Conservation (phyloP, 2,113 vertebrate species). For the Steatornis caripensis region DNA sequence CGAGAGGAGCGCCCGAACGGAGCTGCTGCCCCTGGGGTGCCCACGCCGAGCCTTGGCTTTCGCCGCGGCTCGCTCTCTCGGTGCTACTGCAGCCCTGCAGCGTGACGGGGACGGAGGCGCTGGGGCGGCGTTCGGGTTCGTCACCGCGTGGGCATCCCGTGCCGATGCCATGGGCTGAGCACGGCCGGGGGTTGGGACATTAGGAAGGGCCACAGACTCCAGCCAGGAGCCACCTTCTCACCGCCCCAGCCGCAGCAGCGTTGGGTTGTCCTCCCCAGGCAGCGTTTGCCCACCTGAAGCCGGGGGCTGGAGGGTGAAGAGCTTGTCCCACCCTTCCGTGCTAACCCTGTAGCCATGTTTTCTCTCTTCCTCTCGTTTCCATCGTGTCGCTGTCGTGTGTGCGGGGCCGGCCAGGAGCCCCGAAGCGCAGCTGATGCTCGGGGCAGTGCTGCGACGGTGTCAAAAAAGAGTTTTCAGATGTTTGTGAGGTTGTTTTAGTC, state of each 20-base stretch:
- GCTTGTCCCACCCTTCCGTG: not conserved
- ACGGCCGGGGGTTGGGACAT: accelerated
- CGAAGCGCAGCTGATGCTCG: accelerated
- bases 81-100: accelerated
- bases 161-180: not conserved
- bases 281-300: too few relatives aligned
- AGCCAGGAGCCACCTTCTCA: not conserved
- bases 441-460: accelerated
- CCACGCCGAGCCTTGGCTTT: accelerated
- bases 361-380: not conserved
- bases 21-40: accelerated
- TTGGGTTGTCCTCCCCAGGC: not conserved
- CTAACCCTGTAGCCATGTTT: accelerated
- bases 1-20: accelerated
- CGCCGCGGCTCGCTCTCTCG: accelerated
- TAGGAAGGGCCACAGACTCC: accelerated
- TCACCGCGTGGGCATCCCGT: accelerated
- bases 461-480: accelerated
- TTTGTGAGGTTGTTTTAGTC: not conserved
- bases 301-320: not conserved
- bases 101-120: accelerated
- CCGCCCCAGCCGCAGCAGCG: accelerated
- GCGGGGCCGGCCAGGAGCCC: not conserved
- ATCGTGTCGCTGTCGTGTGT: accelerated
- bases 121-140: not conserved